Base-by-base conservation (phyloP, 37 sponge, comb jelly and placozoan species). In the Crambe crambe region DNA sequence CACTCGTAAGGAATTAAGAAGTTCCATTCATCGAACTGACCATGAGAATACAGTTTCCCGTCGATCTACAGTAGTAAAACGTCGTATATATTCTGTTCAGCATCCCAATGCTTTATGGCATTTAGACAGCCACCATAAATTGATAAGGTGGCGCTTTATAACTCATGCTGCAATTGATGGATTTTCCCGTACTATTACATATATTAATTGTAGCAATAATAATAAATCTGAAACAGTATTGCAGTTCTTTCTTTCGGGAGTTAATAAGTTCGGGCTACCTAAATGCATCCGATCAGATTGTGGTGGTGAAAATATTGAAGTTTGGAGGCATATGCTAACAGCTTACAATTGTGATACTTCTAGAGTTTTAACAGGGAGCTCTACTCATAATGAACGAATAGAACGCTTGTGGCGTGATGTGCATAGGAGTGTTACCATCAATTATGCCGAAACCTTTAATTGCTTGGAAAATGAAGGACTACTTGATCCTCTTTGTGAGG, bases 371-470 rank as follows among this genome's bases (percentile, higher is more conserved):
- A 75, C 82, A 32, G 89, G 89, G 12, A 65, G 83, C 36, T 80
- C 81, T 0, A 58, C 68, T 40, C 89, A 88, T 26, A 88, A 88
- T 77, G 77, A 82, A 56, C 41, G 83, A 18, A 76, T 88, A 58
- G 89, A 88, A 44, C 40, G 83, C 20, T 30, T 88, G 40, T 88
- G 89, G 89, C 22, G 89, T 1, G 78, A 88, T 58, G 78, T 88
- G 9, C 38, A 35, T 68, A 21, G 71, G n/a, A 54, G 73, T 60
- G 89, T 88, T 10, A 63, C 56, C n/a, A 37, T 35, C 51, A 32
- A 32, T 34, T 88, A 54, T 59, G 36, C 25, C 6, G 40, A 4
- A 5, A 10, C 64, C 20, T 88, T 88, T 76, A 15, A 21, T 1
- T 15, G 10, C 23, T 22, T 88, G 54, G 89, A 88, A 67, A 44